These are phyloP conservation scores for Dendrolimus punctatus DNA, from an alignment of 1,140 invertebrate genomes.

Conservation along the genomic window DNA sequence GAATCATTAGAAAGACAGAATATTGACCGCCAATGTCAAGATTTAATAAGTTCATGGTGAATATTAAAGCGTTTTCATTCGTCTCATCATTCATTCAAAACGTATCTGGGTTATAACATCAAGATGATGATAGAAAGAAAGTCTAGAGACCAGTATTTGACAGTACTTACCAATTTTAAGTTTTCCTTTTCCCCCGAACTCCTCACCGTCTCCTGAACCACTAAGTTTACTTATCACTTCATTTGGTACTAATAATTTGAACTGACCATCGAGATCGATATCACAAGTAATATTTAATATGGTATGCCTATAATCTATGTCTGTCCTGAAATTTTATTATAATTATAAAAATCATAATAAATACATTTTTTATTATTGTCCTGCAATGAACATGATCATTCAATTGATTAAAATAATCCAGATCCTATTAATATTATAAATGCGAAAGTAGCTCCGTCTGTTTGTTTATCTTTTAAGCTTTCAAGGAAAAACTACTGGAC, in stretches of 20 bases:
- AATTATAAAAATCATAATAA: not conserved
- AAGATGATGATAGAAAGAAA: not conserved
- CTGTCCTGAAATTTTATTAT: constrained; percentile 16
- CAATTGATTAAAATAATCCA: too few species aligned
- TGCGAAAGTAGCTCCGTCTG: not conserved
- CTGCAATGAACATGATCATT: too few species aligned
- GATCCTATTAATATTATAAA: not conserved
- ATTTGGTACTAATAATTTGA: constrained; percentile 11
- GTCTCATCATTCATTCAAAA: too few species aligned
- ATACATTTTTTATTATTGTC: too few species aligned
- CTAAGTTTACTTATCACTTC: constrained; percentile 10
- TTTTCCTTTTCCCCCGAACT: constrained; percentile 17
- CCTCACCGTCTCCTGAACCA: constrained; percentile 9
- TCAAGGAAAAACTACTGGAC: too few species aligned
- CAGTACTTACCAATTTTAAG: constrained; percentile 16
- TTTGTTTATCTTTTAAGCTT: not conserved
- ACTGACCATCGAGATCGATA: constrained; percentile 18
- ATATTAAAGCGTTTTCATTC: too few species aligned
- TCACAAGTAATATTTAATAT: constrained; percentile 25
- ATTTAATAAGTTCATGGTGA: too few species aligned
- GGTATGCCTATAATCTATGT: constrained; percentile 16
- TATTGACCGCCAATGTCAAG: too few species aligned
- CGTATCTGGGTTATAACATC: too few species aligned
- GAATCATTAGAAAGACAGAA: too few species aligned
- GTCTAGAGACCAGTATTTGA: not conserved